Conservation (phyloP, 1,140 invertebrate species). For the Scylla paramamosain region DNA sequence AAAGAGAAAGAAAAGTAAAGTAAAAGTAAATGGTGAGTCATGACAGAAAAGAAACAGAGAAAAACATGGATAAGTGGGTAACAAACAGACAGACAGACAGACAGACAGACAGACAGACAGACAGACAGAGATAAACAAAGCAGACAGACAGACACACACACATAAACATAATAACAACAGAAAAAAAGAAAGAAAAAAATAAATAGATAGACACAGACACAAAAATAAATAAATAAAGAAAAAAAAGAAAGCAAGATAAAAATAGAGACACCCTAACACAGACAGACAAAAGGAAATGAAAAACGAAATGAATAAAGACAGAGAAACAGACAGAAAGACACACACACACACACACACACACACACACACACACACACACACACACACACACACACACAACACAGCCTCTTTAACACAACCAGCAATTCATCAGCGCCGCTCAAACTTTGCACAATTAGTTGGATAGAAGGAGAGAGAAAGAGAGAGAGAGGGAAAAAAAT, state of each 20-base stretch:
- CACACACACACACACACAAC: no score
- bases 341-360: no score
- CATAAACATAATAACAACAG: neutral
- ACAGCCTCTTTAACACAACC: neutral
- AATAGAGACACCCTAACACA: neutral
- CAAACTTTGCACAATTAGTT: constrained; percentile 4
- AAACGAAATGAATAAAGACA: no score
- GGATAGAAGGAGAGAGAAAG: neutral
- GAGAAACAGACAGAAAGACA: no score
- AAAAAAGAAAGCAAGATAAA: neutral
- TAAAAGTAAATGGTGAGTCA: neutral
- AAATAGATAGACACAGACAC: neutral
- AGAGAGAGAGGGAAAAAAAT: neutral
- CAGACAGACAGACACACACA: neutral
- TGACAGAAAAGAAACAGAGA: neutral
- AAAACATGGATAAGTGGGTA: neutral
- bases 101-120: neutral
- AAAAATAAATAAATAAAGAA: neutral
- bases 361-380: no score
- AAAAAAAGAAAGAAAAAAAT: neutral
- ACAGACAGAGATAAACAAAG: neutral
- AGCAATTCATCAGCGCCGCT: neutral
- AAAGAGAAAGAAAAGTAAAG: neutral
- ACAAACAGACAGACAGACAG: neutral
- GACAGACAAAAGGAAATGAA: neutral